phyloP scores from a whole-genome alignment of 2,113 vertebrate species.

The Gila orcuttii region DNA sequence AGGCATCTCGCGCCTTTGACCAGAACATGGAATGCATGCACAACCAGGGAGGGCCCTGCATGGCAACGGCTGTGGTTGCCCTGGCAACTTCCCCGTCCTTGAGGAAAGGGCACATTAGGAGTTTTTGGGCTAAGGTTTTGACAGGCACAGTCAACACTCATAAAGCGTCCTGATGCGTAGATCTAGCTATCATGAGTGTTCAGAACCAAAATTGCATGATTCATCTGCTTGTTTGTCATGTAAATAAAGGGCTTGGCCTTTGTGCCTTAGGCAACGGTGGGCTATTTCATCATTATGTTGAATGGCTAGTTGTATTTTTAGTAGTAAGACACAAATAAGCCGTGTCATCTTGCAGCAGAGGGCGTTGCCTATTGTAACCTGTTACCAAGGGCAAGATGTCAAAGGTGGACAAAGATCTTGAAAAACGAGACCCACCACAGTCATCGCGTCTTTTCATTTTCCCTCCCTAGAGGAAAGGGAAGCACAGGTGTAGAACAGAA shows the following conservation, averaged over 20 bases:
- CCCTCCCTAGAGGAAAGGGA: not conserved
- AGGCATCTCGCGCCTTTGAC: slow-evolving; percentile 54
- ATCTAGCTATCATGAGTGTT: slow-evolving; percentile 38
- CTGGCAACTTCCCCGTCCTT: slow-evolving; percentile 63
- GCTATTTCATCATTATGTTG: not conserved
- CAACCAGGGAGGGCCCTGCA: slow-evolving; percentile 54
- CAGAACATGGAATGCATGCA: slow-evolving; percentile 53
- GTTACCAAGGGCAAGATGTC: slow-evolving; percentile 41
- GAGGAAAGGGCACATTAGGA: slow-evolving; percentile 60
- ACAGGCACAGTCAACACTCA: slow-evolving; percentile 59
- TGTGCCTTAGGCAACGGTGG: not conserved
- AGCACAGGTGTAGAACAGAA: slow-evolving; percentile 16
- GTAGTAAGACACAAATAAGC: not conserved
- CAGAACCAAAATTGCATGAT: slow-evolving; percentile 20
- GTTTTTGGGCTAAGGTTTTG: slow-evolving; percentile 59
- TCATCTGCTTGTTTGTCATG: slow-evolving; percentile 35
- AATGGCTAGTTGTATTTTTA: slow-evolving; percentile 19
- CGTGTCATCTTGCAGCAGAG: not conserved
- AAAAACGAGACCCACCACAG: slow-evolving; percentile 60
- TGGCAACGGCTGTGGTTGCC: slow-evolving; percentile 59
- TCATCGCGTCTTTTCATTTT: slow-evolving; percentile 53
- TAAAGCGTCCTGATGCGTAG: slow-evolving; percentile 46
- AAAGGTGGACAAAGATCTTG: slow-evolving; percentile 40
- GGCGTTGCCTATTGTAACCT: slow-evolving; percentile 48
- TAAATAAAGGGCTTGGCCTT: slow-evolving; percentile 31